phyloP scores from a whole-genome alignment of 2,113 vertebrate species.

The Corythornis vintsioides region DNA sequence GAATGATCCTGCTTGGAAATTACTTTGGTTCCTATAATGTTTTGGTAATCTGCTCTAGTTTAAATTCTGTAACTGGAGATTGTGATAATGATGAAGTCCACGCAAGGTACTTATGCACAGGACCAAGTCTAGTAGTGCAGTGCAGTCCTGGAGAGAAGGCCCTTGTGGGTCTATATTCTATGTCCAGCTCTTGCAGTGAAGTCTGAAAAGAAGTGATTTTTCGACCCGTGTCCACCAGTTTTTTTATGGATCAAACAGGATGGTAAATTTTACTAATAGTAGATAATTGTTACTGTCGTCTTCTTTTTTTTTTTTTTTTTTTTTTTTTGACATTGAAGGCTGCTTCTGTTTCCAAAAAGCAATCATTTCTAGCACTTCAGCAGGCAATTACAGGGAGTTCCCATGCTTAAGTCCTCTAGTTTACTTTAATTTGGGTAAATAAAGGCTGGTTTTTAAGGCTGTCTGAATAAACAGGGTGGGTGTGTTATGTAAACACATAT shows the following conservation, averaged over 20 bases:
- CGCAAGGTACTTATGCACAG: neutral
- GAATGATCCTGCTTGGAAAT: constrained; percentile 38
- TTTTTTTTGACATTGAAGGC: neutral
- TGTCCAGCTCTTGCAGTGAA: neutral
- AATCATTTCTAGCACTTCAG: constrained; percentile 36
- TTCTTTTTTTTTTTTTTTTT: neutral
- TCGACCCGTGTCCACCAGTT: neutral
- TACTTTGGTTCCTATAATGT: constrained; percentile 16
- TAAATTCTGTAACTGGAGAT: neutral
- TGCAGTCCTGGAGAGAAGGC: neutral
- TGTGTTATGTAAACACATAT: constrained; percentile 6
- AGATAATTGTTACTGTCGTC: neutral
- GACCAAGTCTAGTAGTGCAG: neutral
- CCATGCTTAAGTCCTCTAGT: constrained; percentile 35
- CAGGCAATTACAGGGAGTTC: constrained; percentile 26
- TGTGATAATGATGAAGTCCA: neutral
- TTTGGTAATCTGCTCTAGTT: constrained; percentile 6
- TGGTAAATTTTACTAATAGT: neutral
- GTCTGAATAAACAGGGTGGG: constrained; percentile 48
- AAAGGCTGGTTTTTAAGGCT: constrained; percentile 30
- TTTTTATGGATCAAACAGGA: neutral
- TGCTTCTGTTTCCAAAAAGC: constrained; percentile 27
- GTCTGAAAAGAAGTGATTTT: neutral
- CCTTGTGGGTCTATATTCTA: neutral
- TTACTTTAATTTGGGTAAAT: constrained; percentile 53